Conservation (phyloP, 2,888 invertebrate genomes). For the Noctua pronuba region DNA sequence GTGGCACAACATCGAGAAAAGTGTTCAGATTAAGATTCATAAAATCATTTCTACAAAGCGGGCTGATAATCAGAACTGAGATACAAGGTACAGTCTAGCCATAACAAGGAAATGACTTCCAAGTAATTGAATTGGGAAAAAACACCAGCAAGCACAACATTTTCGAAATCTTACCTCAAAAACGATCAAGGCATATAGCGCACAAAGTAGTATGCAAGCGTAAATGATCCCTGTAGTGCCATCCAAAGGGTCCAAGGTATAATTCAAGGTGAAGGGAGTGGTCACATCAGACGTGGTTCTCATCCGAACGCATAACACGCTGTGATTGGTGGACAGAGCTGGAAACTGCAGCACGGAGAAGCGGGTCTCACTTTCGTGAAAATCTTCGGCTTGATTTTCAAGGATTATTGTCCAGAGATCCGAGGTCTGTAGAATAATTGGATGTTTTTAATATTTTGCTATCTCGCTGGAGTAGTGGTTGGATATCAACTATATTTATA, state of each 20-base stretch:
- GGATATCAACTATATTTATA: not conserved
- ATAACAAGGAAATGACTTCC: not conserved
- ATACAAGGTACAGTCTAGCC: not conserved
- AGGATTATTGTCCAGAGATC: slow-evolving; percentile 91
- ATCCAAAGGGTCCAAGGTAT: slow-evolving; percentile 92
- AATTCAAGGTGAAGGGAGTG: slow-evolving; percentile 83
- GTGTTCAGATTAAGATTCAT: not conserved
- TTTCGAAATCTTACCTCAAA: slow-evolving; percentile 93
- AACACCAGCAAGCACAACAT: not conserved
- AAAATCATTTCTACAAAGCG: not conserved
- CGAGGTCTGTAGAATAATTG: slow-evolving; percentile 78
- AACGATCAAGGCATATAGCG: slow-evolving; percentile 88
- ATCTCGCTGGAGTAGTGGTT: not conserved
- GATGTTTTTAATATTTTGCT: not conserved
- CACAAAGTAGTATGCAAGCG: slow-evolving; percentile 92
- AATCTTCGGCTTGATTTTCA: slow-evolving; percentile 89
- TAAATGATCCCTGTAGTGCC: slow-evolving; percentile 92
- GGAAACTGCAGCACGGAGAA: slow-evolving; percentile 81
- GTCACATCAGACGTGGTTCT: slow-evolving; percentile 60
- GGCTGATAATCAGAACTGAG: not conserved
- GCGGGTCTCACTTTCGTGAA: slow-evolving; percentile 87
- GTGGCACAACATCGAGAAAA: too few species aligned
- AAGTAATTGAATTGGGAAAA: not conserved
- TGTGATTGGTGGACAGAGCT: slow-evolving; percentile 62
- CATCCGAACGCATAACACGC: slow-evolving; percentile 58